Evolutionary conservation across 2,113 vertebrate genomes (phyloP).

Genomic region (Tachuris rubrigastra): DNA sequence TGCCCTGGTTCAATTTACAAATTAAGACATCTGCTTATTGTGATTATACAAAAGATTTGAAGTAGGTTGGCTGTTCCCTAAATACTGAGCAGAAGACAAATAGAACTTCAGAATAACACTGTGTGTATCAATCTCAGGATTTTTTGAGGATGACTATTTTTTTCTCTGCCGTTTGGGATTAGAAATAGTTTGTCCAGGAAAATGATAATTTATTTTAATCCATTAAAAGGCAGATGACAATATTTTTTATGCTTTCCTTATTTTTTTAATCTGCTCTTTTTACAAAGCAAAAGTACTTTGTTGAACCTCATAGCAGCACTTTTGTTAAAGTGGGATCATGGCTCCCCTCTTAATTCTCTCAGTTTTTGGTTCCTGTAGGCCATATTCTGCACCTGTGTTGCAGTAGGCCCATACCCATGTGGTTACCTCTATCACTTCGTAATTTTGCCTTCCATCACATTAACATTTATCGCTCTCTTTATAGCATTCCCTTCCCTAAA

Average conservation of each 20-base stretch:
- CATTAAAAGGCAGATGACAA: background rate
- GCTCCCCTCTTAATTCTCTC: background rate
- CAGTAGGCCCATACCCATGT: background rate
- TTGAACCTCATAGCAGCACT: background rate
- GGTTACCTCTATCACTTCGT: background rate
- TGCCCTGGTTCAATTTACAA: background rate
- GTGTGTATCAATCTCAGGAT: background rate
- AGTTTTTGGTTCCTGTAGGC: background rate
- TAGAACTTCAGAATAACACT: background rate
- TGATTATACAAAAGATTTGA: background rate
- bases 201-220: background rate
- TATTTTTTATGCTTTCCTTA: background rate
- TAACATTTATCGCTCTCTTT: constrained; percentile 32
- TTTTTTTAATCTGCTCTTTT: background rate
- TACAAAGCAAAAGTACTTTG: background rate
- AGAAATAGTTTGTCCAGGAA: background rate
- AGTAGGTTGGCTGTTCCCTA: background rate
- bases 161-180: background rate
- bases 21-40: background rate
- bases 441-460: constrained; percentile 20
- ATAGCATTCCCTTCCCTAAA: background rate
- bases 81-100: background rate
- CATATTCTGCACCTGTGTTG: background rate
- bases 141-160: background rate
- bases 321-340: background rate